Base-by-base conservation (phyloP, 2,888 invertebrate species). In the Hirtodrosophila confusa region DNA sequence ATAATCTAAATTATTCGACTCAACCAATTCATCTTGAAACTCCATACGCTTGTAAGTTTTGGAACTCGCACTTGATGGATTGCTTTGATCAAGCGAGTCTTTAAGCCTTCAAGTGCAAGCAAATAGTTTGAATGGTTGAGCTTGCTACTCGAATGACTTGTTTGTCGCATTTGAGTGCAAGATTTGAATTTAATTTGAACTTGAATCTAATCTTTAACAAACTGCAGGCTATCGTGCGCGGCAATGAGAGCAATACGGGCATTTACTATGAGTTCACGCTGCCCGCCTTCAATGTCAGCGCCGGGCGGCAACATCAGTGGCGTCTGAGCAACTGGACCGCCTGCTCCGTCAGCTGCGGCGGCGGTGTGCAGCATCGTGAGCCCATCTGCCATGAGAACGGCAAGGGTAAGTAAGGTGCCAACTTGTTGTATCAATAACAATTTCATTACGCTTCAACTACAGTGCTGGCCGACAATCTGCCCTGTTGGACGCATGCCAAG, bases 231-330 rank as follows among this genome's bases (percentile, higher is more conserved):
- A 94, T 96, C 78, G 95, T 95, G 90, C 94, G 95, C 84, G 95
- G 94, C 37, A 93, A 93, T 75, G 94, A 94, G 78, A 94, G 94
- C 70, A 97, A 97, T 90, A 95, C 96, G 0, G 97, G 97, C 48
- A 94, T 97, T 35, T 93, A 93, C 78, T 97, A 96, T 92, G 96
- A 97, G 90, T 97, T 97, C 92, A 97, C 92, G 92, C 90, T 91
- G 63, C 90, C 88, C 90, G 92, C 83, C 62, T 50, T 89, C 23
- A 93, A 78, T 86, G 94, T 94, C 40, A 94, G 94, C 77, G 92
- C 93, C 56, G 93, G 95, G 86, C 92, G 92, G 8, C 93, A 93
- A 72, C 95, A 95, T 92, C 92, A 93, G 48, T 97, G 97, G 96
- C 93, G 95, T 37, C 93, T 95, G 78, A 94, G 95, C 35, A 95